Base-by-base conservation (phyloP, 2,888 invertebrate species). In the Callyntrura guangdongensis region DNA sequence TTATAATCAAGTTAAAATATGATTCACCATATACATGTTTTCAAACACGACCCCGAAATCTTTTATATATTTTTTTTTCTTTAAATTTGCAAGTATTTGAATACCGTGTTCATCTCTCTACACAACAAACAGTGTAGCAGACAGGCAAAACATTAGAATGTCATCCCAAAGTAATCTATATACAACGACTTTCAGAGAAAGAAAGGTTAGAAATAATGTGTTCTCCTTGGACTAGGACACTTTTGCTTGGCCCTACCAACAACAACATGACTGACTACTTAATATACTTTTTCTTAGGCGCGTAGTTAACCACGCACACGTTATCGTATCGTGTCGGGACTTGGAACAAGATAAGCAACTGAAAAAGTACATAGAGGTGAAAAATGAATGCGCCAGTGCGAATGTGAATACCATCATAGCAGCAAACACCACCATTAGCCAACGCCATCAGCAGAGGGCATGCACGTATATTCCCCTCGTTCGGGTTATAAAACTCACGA, bases 141-240 rank as follows among this genome's bases (percentile, higher is more conserved):
- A n/a, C 36, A 36, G 36, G 27, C 11, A 22, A 22, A 20, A 36
- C 36, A n/a, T n/a, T n/a, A 22, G 25, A 61, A 17, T 59, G 59
- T 59, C 59, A 59, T 59, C 6, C 17, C 20, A 1, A 53, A 59
- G 17, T n/a, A 36, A 36, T 36, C 36, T 36, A 36, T 4, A 12
- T 64, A 25, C 25, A 64, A 27, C 25, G 64, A 11, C 4, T 22
- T 64, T 22, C 12, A 4, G 14, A 14, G 5, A 14, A 36, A 6
- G 36, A 22, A 64, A 64, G 64, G 64, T 64, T 64, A 64, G 12
- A 25, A 64, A 25, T 64, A 64, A 36, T 36, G 27, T 59, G 17
- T 53, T 17, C 22, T 61, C 61, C 61, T 61, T 61, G 61, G 61
- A 61, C 61, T 22, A 61, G 61, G 61, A n/a, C 53, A 53, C 36